Percentiles rank a stretch among this genome's conserved stretches.
Evolutionary conservation across 2,113 vertebrate genomes (phyloP).

Genomic region (Tyrannus savana): DNA sequence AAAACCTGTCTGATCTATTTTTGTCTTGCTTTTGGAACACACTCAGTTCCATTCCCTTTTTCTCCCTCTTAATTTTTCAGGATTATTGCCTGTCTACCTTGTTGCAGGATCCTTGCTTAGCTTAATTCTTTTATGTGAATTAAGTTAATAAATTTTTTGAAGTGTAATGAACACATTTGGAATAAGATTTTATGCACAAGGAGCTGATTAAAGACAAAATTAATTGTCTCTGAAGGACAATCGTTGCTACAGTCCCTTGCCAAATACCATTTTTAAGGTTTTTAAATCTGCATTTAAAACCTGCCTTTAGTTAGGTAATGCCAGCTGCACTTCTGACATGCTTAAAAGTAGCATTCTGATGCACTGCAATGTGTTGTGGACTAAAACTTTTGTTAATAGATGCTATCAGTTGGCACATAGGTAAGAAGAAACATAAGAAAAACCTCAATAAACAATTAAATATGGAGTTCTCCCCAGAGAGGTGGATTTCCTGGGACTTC

Average conservation of each 20-base stretch:
- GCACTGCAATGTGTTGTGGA: background rate
- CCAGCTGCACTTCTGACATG: background rate
- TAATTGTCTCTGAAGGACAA: background rate
- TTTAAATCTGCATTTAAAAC: background rate
- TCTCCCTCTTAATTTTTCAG: background rate
- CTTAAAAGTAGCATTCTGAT: background rate
- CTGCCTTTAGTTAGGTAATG: background rate
- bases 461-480: background rate
- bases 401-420: background rate
- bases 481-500: background rate
- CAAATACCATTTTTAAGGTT: background rate
- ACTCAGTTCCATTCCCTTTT: background rate
- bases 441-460: background rate
- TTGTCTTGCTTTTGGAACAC: background rate
- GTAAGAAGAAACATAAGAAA: background rate
- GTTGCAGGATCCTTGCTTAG: background rate
- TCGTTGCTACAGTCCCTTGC: background rate
- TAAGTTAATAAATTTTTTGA: background rate
- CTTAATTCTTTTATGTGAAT: background rate
- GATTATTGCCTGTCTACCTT: background rate
- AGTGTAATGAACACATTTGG: background rate
- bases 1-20: background rate
- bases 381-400: background rate
- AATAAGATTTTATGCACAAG: background rate
- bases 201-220: background rate